Evolutionary conservation across 2,797 vertebrate genomes (phyloP), one percentile per base, ranked within the genome.

Genomic region (Acridotheres tristis): DNA sequence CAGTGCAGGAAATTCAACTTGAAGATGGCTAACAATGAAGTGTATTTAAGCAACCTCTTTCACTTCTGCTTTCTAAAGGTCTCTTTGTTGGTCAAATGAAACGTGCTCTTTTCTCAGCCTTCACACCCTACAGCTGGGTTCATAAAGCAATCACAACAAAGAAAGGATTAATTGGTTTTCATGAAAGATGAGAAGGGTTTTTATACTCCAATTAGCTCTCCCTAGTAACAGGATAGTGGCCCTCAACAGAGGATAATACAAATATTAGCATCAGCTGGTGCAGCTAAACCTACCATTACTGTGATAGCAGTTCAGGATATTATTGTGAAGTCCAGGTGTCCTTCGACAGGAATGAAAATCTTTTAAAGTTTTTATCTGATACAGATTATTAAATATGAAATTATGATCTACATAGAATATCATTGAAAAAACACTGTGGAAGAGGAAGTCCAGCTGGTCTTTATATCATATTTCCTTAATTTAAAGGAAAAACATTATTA

Each of bases 391-490:
- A 77, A 89, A 72, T 30, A 72, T 1, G 34, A 34, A 62, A 36
- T 29, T 0, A 58, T 45, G 18, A 58, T 43, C 7, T 48, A 53
- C 21, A 92, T 58, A 6, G 16, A 66, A 54, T 16, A 4, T 17
- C 69, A 38, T 10, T 43, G n/a, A 61, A 76, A 89, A 74, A 54
- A 54, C 4, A 3, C 8, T 42, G 2, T 0, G 0, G 5, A 13
- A 58, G 4, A 78, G 11, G 50, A 84, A 71, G 59, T 7, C 11
- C n/a, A 40, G 34, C 23, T 68, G 22, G 6, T 42, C 21, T 65
- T 89, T 67, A 34, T 62, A 16, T 50, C 0, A 0, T 16, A 13
- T 76, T 42, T 59, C 11, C 71, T 54, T 66, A 36, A 30, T 88
- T 83, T 90, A 85, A 90, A 63, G 22, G 11, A 88, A 66, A 85